Evolutionary conservation across 2,797 vertebrate genomes (phyloP).

Genomic region (Tinamus major): DNA sequence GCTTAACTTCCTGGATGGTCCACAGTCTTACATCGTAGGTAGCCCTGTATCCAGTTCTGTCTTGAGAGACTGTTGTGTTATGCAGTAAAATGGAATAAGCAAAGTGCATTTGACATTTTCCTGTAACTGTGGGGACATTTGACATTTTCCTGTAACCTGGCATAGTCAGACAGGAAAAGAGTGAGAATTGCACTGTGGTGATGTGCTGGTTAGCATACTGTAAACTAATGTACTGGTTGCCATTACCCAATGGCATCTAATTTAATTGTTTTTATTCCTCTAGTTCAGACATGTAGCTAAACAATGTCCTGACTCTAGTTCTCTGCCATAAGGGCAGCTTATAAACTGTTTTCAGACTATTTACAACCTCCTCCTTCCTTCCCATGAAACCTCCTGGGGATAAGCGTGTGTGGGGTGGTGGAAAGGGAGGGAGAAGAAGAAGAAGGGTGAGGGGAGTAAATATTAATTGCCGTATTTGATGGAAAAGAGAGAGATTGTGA

Average conservation of each 20-base stretch:
- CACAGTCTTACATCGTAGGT: not conserved
- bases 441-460: slow-evolving; percentile 24
- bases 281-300: slow-evolving; percentile 1
- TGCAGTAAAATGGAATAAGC: not conserved
- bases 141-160: not conserved
- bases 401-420: not conserved
- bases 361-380: slow-evolving; percentile 19
- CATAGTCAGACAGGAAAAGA: not conserved
- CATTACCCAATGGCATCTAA: not conserved
- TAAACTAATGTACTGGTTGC: not conserved
- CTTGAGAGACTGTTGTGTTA: not conserved
- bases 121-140: not conserved
- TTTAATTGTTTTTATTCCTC: not conserved
- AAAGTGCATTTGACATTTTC: not conserved
- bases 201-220: not conserved
- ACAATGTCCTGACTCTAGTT: not conserved
- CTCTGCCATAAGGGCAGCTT: slow-evolving; percentile 42
- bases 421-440: slow-evolving; percentile 11
- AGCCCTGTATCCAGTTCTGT: not conserved
- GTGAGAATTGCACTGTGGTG: not conserved
- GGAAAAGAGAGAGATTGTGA: not conserved
- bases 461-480: not conserved
- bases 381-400: not conserved
- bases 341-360: slow-evolving; percentile 42
- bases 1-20: not conserved